Percentiles rank a stretch among this genome's conserved stretches.
These are phyloP conservation scores for Lateolabrax maculatus DNA, from an alignment of 2,797 vertebrate genomes.

Conservation along the genomic window DNA sequence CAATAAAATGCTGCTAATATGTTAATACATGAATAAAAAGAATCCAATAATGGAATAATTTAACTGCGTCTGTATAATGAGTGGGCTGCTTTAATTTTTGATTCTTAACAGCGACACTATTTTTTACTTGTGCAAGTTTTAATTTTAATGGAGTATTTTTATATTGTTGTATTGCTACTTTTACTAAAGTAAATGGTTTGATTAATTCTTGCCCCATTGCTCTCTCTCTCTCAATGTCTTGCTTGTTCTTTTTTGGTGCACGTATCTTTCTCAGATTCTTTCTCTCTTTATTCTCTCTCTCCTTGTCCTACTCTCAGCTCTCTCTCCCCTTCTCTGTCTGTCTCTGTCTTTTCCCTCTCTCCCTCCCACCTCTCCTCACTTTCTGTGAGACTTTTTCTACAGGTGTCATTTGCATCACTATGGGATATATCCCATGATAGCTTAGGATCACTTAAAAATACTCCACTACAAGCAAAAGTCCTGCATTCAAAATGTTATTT, in stretches of 20 bases:
- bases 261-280: neutral
- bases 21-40: neutral
- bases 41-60: neutral
- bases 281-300: neutral
- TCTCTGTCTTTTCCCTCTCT: too few relatives aligned
- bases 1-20: neutral
- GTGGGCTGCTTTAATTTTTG: too few relatives aligned
- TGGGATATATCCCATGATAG: neutral
- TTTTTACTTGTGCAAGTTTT: neutral
- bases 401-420: slow-evolving; percentile 3
- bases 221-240: neutral
- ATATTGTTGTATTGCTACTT: neutral
- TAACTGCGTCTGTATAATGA: neutral
- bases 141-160: neutral
- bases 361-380: neutral
- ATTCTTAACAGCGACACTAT: neutral
- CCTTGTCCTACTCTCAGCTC: neutral
- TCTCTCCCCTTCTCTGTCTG: too few relatives aligned
- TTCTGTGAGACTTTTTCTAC: neutral
- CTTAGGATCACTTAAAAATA: neutral
- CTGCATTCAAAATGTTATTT: neutral
- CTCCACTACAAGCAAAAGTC: too few relatives aligned
- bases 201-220: too few relatives aligned
- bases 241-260: neutral
- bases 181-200: neutral